Evolutionary conservation across 23 tunicate species (phyloP).

Genomic region (Ciona savignyi): DNA sequence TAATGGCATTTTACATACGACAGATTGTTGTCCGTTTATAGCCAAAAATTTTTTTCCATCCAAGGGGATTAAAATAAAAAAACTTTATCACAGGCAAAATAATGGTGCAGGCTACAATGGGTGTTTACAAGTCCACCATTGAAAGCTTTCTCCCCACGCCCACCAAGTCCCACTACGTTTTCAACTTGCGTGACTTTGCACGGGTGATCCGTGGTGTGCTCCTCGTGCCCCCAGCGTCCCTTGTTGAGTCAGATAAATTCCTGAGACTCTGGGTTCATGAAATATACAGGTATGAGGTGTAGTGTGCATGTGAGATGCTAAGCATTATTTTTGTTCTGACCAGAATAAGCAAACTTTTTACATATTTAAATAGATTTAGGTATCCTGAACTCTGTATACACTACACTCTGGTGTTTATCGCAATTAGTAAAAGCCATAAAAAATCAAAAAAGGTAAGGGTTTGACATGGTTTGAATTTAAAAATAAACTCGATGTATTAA

Average conservation of each 20-base stretch:
- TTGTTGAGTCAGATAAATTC: slow-evolving; percentile 27
- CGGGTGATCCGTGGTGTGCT: slow-evolving; percentile 87
- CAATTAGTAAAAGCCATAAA: too few species aligned
- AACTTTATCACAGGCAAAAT: slow-evolving; percentile 41
- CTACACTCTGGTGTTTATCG: too few species aligned
- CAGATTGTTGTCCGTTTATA: background rate
- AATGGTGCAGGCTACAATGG: slow-evolving; percentile 95
- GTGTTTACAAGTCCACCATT: slow-evolving; percentile 77
- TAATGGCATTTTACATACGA: too few species aligned
- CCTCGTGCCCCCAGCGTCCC: slow-evolving; percentile 33
- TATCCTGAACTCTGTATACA: too few species aligned
- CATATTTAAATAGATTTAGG: too few species aligned
- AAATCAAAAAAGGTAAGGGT: too few species aligned
- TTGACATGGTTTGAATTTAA: too few species aligned
- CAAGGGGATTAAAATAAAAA: background rate
- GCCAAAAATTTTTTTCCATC: background rate
- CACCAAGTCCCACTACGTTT: slow-evolving; percentile 94
- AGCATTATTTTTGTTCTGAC: too few species aligned
- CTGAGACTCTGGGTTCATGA: slow-evolving; percentile 96
- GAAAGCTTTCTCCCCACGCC: slow-evolving; percentile 87
- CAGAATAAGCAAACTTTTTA: too few species aligned
- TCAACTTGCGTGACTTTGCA: slow-evolving; percentile 92
- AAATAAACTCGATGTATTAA: too few species aligned
- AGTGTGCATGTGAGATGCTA: too few species aligned
- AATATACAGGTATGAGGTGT: slow-evolving; percentile 71